Evolutionary conservation across 2,797 vertebrate species (phyloP).

Genomic region (Eleutherodactylus coqui): DNA sequence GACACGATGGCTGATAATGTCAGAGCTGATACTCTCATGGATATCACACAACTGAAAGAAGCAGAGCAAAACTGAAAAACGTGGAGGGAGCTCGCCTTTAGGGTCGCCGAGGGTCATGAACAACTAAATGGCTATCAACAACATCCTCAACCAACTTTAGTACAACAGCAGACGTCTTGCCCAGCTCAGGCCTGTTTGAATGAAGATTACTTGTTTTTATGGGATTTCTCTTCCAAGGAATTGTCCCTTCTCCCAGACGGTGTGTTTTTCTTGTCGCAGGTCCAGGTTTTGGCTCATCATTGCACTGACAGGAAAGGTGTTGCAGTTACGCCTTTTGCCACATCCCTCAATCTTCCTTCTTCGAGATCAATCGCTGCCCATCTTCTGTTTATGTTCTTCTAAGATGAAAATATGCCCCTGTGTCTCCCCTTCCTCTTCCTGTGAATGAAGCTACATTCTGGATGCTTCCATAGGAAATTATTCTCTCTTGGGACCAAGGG

Average conservation of each 20-base stretch:
- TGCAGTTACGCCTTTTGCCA: slow-evolving; percentile 19
- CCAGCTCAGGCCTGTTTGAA: background rate
- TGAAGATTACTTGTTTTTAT: background rate
- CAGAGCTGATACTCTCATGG: too few relatives aligned
- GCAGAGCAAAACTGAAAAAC: too few relatives aligned
- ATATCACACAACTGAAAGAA: too few relatives aligned
- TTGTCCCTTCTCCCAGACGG: background rate
- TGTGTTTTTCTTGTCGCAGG: background rate
- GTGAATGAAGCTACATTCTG: background rate
- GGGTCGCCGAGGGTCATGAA: too few relatives aligned
- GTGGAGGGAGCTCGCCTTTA: too few relatives aligned
- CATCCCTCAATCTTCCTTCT: slow-evolving; percentile 36
- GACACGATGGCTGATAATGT: too few relatives aligned
- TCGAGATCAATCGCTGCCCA: slow-evolving; percentile 17
- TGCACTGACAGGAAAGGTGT: slow-evolving; percentile 55
- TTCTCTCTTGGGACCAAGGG: slow-evolving; percentile 17
- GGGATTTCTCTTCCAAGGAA: slow-evolving; percentile 33
- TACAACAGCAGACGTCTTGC: background rate
- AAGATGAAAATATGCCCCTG: background rate
- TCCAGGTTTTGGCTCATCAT: slow-evolving; percentile 15
- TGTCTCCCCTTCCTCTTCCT: slow-evolving; percentile 7
- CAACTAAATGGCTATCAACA: too few relatives aligned
- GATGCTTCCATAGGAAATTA: slow-evolving; percentile 23
- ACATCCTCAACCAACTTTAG: too few relatives aligned
- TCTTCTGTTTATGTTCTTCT: slow-evolving; percentile 29